These are phyloP conservation scores for Spisula subtruncata DNA, from an alignment of 2,888 invertebrate species.

Conservation along the genomic window DNA sequence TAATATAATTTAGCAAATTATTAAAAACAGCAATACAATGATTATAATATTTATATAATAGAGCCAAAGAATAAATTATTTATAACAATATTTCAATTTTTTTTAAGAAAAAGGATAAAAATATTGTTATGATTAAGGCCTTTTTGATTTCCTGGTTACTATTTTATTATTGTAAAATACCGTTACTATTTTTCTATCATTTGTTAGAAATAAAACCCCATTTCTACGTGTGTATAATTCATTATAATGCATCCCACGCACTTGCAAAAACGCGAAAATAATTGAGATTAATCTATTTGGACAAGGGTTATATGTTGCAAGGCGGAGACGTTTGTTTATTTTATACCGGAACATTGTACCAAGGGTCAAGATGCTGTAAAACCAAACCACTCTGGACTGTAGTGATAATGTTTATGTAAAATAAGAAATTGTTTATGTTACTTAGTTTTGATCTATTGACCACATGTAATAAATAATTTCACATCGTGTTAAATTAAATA, in stretches of 20 bases:
- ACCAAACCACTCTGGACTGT: background rate
- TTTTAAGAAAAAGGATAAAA: no score
- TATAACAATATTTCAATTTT: no score
- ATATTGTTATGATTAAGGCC: no score
- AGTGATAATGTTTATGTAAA: constrained; percentile 16
- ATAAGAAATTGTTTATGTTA: background rate
- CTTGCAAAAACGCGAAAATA: constrained; percentile 8
- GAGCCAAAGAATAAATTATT: no score
- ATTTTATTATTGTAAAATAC: background rate
- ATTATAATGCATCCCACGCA: background rate
- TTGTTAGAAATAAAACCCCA: background rate
- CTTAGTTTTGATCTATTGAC: constrained; percentile 5
- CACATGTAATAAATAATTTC: background rate
- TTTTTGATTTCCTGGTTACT: no score
- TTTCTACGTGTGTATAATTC: background rate
- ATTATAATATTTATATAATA: no score
- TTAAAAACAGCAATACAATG: no score
- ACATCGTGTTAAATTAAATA: constrained; percentile 2
- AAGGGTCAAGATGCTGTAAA: background rate
- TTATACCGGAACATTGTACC: background rate
- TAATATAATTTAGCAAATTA: no score
- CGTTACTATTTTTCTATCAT: background rate
- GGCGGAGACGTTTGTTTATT: background rate
- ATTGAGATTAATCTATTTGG: constrained; percentile 16
- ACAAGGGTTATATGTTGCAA: background rate